Conservation (phyloP, 2,797 vertebrate species). For the Myioborus melanocephalus region DNA sequence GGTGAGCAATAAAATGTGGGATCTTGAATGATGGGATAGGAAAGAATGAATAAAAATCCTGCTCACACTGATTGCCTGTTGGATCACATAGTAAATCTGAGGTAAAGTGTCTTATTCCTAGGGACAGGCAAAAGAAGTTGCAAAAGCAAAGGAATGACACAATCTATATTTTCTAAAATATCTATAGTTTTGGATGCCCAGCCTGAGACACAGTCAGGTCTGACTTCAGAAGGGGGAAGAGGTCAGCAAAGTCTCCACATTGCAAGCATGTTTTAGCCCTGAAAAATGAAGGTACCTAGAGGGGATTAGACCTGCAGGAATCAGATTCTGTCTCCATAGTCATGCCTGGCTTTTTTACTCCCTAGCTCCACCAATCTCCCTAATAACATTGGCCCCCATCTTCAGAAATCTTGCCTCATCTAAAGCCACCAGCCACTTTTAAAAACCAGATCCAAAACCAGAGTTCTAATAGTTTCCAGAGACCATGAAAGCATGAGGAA, state of each 20-base stretch:
- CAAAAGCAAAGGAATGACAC: neutral
- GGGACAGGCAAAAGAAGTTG: neutral
- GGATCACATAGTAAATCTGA: neutral
- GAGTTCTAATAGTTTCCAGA: conserved; percentile 10
- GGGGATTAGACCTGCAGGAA: neutral
- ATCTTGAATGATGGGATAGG: conserved; percentile 12
- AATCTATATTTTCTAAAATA: neutral
- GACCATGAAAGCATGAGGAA: neutral
- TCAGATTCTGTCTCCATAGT: neutral
- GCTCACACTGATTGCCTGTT: neutral
- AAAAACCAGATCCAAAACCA: conserved; percentile 6
- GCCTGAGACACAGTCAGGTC: neutral
- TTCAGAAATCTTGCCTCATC: neutral
- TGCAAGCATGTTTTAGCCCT: neutral
- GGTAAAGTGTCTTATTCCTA: neutral
- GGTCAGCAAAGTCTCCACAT: neutral
- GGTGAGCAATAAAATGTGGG: conserved; percentile 10
- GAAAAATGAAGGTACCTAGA: neutral
- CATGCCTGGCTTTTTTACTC: neutral
- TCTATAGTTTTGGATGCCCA: neutral
- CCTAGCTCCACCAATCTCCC: neutral
- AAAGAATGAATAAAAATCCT: conserved; percentile 19
- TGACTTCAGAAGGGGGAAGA: neutral
- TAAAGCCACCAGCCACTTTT: neutral
- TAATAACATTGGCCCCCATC: neutral